Conservation (phyloP, 2,888 invertebrate species). For the Leptinotarsa tumamoca region DNA sequence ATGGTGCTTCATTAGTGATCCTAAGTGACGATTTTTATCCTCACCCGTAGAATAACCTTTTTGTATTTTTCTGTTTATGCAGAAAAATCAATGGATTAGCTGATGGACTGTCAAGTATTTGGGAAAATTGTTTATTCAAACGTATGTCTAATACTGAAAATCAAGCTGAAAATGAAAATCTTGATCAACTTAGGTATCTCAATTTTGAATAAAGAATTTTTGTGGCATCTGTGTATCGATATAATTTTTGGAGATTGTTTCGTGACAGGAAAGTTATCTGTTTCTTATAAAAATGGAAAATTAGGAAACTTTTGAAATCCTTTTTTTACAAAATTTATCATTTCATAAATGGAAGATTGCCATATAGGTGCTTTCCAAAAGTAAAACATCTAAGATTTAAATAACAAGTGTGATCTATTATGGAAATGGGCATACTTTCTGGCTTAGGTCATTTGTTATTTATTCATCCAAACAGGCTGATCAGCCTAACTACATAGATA, state of each 20-base stretch:
- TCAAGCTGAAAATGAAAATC: slow-evolving; percentile 65
- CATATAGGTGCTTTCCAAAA: no score
- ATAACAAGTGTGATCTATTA: no score
- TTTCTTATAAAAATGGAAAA: no score
- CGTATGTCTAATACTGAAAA: slow-evolving; percentile 68
- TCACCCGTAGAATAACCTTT: slow-evolving; percentile 14
- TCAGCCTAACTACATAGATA: no score
- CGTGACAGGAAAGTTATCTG: not conserved
- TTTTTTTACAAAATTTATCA: no score
- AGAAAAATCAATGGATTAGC: slow-evolving; percentile 80
- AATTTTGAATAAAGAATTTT: slow-evolving; percentile 29
- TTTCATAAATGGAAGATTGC: no score
- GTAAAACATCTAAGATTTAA: no score
- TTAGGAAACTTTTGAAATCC: no score
- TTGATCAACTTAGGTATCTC: slow-evolving; percentile 71
- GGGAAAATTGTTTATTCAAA: slow-evolving; percentile 78
- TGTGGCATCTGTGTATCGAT: not conserved
- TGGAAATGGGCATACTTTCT: no score
- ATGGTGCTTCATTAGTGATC: slow-evolving; percentile 3
- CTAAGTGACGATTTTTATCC: slow-evolving; percentile 1
- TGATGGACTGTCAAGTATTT: slow-evolving; percentile 76
- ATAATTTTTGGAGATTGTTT: not conserved
- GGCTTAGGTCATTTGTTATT: no score
- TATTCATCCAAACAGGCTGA: no score
- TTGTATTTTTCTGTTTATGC: slow-evolving; percentile 42